These are phyloP conservation scores for Crossaster papposus DNA, from an alignment of 53 echinoderm and acorn worm species.

Conservation along the genomic window DNA sequence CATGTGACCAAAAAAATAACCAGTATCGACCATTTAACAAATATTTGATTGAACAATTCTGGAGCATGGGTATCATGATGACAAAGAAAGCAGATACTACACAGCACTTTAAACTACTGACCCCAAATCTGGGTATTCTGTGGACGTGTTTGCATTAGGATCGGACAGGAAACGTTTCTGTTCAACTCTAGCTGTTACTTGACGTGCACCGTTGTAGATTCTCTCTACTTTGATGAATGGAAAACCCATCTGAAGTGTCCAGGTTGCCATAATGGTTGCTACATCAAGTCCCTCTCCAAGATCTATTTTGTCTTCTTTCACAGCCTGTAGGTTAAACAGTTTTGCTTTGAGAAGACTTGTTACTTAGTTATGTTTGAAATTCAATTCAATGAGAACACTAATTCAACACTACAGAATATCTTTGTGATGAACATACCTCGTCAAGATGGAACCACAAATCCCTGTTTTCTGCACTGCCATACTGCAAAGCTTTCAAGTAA, in stretches of 20 bases:
- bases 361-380: neutral
- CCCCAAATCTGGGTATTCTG: constrained; percentile 77
- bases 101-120: constrained; percentile 29
- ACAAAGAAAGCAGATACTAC: neutral
- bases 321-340: constrained; percentile 53
- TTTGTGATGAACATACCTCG: constrained; percentile 58
- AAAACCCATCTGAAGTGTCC: constrained; percentile 94
- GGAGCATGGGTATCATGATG: neutral
- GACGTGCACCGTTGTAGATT: constrained; percentile 45
- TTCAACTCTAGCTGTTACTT: constrained; percentile 56
- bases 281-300: constrained; percentile 64
- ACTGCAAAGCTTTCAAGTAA: constrained; percentile 69
- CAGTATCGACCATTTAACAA: too few species aligned
- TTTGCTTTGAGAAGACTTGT: too few species aligned
- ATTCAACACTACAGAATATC: neutral
- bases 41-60: too few species aligned
- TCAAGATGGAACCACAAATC: constrained; percentile 83
- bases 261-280: constrained; percentile 87
- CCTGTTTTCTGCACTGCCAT: constrained; percentile 80
- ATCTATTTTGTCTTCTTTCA: constrained; percentile 47
- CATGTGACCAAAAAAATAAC: too few species aligned
- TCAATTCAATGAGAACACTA: too few species aligned
- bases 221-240: constrained; percentile 76
- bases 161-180: constrained; percentile 88
- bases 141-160: constrained; percentile 68